Conservation (phyloP, 2,797 vertebrate species). For the Coregonus suidteri region DNA sequence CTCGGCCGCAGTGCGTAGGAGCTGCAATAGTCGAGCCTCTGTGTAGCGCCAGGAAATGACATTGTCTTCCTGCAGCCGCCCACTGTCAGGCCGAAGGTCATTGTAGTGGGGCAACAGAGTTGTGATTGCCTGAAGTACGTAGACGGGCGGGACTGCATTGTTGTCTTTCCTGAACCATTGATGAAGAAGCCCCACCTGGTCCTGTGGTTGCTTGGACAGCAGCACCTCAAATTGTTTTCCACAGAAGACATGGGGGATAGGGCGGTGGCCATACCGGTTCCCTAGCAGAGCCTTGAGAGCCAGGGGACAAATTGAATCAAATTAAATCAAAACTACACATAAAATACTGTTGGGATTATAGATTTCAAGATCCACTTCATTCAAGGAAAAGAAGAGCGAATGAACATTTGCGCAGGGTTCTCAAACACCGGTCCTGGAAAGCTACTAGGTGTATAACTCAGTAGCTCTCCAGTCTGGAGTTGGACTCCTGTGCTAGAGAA, state of each 20-base stretch:
- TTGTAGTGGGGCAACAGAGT: slow-evolving; percentile 67
- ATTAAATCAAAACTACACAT: neutral
- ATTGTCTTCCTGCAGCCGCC: slow-evolving; percentile 39
- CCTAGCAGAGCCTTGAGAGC: slow-evolving; percentile 77
- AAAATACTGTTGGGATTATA: neutral
- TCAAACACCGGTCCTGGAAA: neutral
- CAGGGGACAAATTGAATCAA: neutral
- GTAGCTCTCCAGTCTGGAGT: neutral
- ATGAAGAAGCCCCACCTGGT: slow-evolving; percentile 66
- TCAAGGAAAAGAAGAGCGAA: slow-evolving; percentile 5
- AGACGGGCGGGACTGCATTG: slow-evolving; percentile 76
- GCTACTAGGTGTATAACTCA: neutral
- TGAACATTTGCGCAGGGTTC: neutral
- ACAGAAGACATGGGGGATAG: slow-evolving; percentile 67
- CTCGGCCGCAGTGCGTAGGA: slow-evolving; percentile 67
- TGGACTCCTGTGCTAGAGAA: neutral
- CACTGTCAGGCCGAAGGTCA: slow-evolving; percentile 59
- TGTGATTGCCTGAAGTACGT: slow-evolving; percentile 78
- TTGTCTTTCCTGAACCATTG: slow-evolving; percentile 75
- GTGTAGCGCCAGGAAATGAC: slow-evolving; percentile 55
- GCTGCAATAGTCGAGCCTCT: slow-evolving; percentile 66
- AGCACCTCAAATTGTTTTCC: slow-evolving; percentile 78
- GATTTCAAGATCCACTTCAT: neutral
- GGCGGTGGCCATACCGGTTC: slow-evolving; percentile 75
- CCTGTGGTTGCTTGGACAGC: slow-evolving; percentile 65